Conservation (phyloP, 2,888 invertebrate genomes). For the Rambutsinella grinnellia region DNA sequence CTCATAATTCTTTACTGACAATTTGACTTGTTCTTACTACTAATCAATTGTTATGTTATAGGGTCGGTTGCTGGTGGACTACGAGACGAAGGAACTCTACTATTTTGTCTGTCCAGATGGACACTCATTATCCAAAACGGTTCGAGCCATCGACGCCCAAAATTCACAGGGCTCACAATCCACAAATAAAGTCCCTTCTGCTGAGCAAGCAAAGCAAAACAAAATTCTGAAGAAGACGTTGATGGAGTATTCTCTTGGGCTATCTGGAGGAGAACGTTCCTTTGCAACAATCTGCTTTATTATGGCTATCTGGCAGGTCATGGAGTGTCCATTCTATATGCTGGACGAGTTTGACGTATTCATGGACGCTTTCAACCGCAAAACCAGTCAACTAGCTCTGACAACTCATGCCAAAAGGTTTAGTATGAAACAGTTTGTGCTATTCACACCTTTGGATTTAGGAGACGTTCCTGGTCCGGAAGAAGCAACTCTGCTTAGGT, state of each 20-base stretch:
- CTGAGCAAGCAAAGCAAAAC: conserved; percentile 13
- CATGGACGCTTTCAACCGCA: conserved; percentile 90
- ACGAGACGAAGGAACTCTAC: conserved; percentile 42
- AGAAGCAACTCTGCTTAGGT: conserved; percentile 76
- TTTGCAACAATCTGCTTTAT: conserved; percentile 96
- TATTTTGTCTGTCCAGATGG: conserved; percentile 59
- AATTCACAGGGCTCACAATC: no score
- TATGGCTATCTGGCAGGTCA: conserved; percentile 92
- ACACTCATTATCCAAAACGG: conserved; percentile 29
- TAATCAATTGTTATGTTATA: conserved; percentile 21
- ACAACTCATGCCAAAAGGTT: conserved; percentile 80
- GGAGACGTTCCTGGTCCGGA: conserved; percentile 72
- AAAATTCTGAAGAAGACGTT: conserved; percentile 42
- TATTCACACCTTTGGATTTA: conserved; percentile 89
- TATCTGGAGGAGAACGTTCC: conserved; percentile 96
- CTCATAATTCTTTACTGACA: background rate
- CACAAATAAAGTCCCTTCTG: background rate
- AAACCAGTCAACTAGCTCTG: conserved; percentile 83
- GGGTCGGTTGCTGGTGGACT: conserved; percentile 53
- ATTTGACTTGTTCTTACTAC: background rate
- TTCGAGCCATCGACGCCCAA: conserved; percentile 34
- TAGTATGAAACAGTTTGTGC: conserved; percentile 83
- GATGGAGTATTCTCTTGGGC: conserved; percentile 66
- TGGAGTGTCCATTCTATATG: conserved; percentile 92
- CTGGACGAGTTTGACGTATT: conserved; percentile 98